These are phyloP conservation scores for Achlya flavicornis DNA, from an alignment of 2,888 invertebrate genomes.

Conservation along the genomic window DNA sequence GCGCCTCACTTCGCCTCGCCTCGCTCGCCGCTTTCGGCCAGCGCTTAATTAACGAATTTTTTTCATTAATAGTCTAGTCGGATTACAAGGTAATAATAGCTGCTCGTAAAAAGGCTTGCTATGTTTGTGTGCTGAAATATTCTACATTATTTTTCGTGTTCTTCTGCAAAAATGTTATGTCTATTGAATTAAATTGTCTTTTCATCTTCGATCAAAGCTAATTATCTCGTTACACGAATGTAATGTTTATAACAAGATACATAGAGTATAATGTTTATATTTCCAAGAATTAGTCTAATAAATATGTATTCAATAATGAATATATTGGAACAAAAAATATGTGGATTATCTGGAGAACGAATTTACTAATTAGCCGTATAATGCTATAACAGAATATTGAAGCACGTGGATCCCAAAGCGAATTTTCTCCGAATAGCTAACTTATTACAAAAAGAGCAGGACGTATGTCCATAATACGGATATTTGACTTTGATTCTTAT, in stretches of 20 bases:
- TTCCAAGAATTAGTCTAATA: neutral
- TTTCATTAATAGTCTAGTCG: conserved; percentile 12
- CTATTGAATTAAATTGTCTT: neutral
- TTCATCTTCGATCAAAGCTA: neutral
- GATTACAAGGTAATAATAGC: neutral
- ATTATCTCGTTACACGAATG: neutral
- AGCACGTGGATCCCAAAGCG: too few relatives aligned
- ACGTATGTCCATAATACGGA: too few relatives aligned
- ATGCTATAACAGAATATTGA: too few relatives aligned
- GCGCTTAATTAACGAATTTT: conserved; percentile 11
- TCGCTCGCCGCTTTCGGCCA: conserved; percentile 4
- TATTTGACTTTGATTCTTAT: too few relatives aligned
- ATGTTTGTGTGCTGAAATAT: neutral
- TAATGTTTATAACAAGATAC: neutral
- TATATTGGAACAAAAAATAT: neutral
- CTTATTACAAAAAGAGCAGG: too few relatives aligned
- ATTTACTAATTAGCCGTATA: neutral
- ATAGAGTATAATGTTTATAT: neutral
- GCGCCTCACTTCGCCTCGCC: neutral
- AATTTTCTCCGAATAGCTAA: too few relatives aligned
- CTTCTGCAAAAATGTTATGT: neutral
- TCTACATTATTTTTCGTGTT: neutral
- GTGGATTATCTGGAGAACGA: neutral
- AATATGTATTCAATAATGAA: neutral
- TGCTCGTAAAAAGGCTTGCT: neutral